Evolutionary conservation across 2,113 vertebrate genomes (phyloP).

Genomic region (Dasyprocta punctata): DNA sequence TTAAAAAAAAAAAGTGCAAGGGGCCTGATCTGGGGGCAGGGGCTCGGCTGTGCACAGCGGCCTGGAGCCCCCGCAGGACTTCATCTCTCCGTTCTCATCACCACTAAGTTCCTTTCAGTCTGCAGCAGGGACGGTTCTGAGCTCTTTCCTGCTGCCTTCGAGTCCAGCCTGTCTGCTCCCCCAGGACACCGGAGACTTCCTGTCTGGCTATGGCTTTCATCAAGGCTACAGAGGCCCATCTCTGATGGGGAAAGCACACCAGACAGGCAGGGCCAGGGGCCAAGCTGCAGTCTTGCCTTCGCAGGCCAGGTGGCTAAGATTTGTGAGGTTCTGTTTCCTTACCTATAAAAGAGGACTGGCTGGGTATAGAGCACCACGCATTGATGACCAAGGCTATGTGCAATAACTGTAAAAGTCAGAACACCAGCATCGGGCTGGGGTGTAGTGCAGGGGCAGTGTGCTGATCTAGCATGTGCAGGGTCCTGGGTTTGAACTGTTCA

Average conservation of each 20-base stretch:
- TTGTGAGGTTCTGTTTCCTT: not conserved
- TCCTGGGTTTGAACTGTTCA: not conserved
- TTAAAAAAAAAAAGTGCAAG: not conserved
- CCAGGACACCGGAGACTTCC: not conserved
- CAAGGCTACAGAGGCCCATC: not conserved
- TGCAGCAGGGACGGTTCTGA: not conserved
- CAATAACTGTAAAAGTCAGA: not conserved
- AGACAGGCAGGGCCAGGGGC: not conserved
- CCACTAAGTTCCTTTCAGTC: not conserved
- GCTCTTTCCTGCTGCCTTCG: not conserved
- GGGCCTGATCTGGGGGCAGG: not conserved
- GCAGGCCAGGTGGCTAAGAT: not conserved
- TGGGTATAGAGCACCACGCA: too few species aligned
- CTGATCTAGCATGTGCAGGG: not conserved
- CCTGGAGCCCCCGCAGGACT: not conserved
- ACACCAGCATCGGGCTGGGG: not conserved
- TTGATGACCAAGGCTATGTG: not conserved
- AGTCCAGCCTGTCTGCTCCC: not conserved
- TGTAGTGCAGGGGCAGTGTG: not conserved
- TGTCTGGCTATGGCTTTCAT: accelerated
- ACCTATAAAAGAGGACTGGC: not conserved
- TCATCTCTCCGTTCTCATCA: not conserved
- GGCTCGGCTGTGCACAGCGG: not conserved
- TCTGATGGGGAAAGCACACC: not conserved
- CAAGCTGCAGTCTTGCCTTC: not conserved